Conservation (phyloP, 2,113 vertebrate genomes). For the Crypturellus undulatus region DNA sequence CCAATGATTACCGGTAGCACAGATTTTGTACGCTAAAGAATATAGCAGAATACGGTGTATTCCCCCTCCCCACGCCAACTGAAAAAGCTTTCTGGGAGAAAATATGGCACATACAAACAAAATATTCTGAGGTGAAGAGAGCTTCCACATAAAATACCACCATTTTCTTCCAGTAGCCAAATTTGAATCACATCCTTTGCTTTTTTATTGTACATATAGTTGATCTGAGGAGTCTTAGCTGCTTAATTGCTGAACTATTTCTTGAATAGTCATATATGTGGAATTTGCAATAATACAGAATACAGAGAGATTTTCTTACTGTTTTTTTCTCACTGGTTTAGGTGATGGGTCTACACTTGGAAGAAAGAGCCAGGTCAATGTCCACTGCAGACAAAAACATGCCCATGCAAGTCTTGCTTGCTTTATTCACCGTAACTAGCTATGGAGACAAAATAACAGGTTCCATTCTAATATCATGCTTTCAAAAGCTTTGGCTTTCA, state of each 20-base stretch:
- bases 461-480: neutral
- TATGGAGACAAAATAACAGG: neutral
- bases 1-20: neutral
- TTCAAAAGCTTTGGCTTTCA: neutral
- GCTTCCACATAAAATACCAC: neutral
- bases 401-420: neutral
- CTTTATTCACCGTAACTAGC: neutral
- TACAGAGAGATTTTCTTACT: neutral
- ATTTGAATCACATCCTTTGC: neutral
- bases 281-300: neutral
- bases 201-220: accelerated
- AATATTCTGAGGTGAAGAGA: neutral
- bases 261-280: neutral
- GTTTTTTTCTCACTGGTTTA: neutral
- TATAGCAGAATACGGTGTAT: neutral
- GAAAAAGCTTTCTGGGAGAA: neutral
- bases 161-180: neutral
- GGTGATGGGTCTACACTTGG: neutral
- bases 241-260: neutral
- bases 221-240: neutral
- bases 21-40: constrained; percentile 9
- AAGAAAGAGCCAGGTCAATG: neutral
- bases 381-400: neutral
- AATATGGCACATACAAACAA: neutral
- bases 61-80: neutral